Evolutionary conservation across 2,888 invertebrate species (phyloP).

Genomic region (Eilema griseolum): DNA sequence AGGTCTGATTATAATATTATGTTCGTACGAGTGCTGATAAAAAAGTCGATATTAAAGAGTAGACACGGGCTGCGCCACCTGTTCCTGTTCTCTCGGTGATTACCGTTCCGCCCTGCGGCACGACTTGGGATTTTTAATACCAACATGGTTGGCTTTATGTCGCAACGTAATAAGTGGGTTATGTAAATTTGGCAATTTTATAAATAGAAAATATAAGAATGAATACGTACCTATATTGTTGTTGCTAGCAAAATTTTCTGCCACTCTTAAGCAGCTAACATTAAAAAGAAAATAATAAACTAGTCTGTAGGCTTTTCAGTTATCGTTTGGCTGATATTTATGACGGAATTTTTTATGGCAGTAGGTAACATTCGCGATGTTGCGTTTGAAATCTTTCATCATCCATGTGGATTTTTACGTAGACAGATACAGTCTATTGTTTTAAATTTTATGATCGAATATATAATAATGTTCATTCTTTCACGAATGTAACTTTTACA

Average conservation of each 20-base stretch:
- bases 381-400: constrained; percentile 42
- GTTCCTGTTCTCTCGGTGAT: constrained; percentile 67
- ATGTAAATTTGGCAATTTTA: constrained; percentile 53
- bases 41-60: constrained; percentile 68
- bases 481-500: constrained; percentile 10
- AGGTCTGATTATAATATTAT: constrained; percentile 53
- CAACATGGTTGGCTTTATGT: constrained; percentile 52
- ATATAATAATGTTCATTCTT: constrained; percentile 25
- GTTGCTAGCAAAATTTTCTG: constrained; percentile 32
- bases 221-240: constrained; percentile 41
- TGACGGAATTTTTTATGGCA: constrained; percentile 43
- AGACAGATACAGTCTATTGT: constrained; percentile 41
- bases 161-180: constrained; percentile 48
- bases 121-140: constrained; percentile 61
- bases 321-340: constrained; percentile 42
- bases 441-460: constrained; percentile 32
- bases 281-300: constrained; percentile 39
- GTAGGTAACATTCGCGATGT: constrained; percentile 32
- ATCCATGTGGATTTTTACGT: constrained; percentile 33
- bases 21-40: constrained; percentile 62
- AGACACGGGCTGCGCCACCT: constrained; percentile 66
- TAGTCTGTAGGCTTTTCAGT: constrained; percentile 37
- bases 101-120: constrained; percentile 65
- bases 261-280: constrained; percentile 32
- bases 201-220: constrained; percentile 46